phyloP scores from a whole-genome alignment of 2,888 invertebrate species.

The Zhuqinia jingwanae region DNA sequence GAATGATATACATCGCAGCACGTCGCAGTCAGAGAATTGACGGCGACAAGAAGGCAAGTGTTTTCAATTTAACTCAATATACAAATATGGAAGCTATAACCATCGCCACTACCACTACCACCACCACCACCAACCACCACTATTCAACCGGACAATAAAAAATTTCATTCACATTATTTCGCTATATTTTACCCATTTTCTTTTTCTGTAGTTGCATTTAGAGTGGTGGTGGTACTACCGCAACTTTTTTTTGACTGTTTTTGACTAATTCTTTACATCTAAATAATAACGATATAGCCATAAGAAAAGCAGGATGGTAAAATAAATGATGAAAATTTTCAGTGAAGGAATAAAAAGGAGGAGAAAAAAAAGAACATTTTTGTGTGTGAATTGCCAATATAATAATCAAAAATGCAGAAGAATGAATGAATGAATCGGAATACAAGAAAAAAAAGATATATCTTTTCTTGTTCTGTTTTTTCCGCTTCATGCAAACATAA shows the following conservation, averaged over 20 bases:
- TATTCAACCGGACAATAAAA: constrained; percentile 25
- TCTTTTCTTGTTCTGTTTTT: background rate
- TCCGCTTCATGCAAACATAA: background rate
- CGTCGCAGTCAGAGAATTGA: too few relatives aligned
- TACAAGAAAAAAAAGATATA: constrained; percentile 8
- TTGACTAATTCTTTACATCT: background rate
- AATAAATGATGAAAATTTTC: background rate
- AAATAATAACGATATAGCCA: constrained; percentile 26
- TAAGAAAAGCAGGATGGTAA: constrained; percentile 10
- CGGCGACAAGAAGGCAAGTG: too few relatives aligned
- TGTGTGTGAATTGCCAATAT: constrained; percentile 50
- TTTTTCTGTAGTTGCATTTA: background rate
- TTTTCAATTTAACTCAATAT: too few relatives aligned
- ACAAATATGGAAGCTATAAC: too few relatives aligned
- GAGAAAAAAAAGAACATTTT: background rate
- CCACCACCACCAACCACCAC: constrained; percentile 16
- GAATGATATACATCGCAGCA: too few relatives aligned
- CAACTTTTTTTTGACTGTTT: background rate
- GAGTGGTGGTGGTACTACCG: background rate
- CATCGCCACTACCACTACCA: background rate
- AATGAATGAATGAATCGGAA: constrained; percentile 47
- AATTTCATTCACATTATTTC: constrained; percentile 54
- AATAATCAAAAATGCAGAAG: constrained; percentile 39
- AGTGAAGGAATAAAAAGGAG: background rate
- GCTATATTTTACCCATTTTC: constrained; percentile 51